A percentile compares a stretch with the other conserved stretches of the same genome.
Evolutionary conservation across 2,113 vertebrate genomes (phyloP).

Genomic region (Pipa parva): DNA sequence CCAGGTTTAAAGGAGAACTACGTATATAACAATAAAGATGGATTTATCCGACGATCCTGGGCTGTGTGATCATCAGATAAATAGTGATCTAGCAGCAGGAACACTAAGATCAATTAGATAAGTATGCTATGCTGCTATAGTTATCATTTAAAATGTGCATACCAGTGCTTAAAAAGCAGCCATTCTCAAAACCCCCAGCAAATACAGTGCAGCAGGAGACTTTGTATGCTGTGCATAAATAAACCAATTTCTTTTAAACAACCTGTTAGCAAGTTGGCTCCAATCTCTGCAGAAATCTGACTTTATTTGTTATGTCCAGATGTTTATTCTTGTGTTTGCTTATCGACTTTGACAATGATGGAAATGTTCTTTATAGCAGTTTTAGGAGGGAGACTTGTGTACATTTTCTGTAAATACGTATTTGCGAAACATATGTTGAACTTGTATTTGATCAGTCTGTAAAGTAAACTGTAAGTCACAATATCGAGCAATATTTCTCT

Average conservation of each 20-base stretch:
- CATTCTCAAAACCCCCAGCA: too few species aligned
- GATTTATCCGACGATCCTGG: too few species aligned
- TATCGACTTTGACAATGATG: not conserved
- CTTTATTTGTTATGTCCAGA: constrained; percentile 1
- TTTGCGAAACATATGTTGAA: not conserved
- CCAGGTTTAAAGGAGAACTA: too few species aligned
- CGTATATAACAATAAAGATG: too few species aligned
- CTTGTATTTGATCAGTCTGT: not conserved
- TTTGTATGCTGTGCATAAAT: constrained; percentile 1
- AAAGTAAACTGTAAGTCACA: not conserved
- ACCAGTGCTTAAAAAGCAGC: too few species aligned
- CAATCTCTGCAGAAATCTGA: constrained; percentile 12
- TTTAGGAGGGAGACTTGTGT: not conserved
- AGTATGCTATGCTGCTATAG: too few species aligned
- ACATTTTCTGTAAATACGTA: not conserved
- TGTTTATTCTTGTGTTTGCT: constrained; percentile 4
- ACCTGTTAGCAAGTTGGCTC: constrained; percentile 10
- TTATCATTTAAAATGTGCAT: too few species aligned
- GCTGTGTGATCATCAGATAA: too few species aligned
- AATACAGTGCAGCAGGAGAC: too few species aligned
- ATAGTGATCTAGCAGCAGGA: too few species aligned
- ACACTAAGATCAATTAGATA: too few species aligned
- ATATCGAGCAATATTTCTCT: not conserved
- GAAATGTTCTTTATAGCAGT: constrained; percentile 1
- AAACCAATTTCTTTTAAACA: constrained; percentile 15